Evolutionary conservation across 2,797 vertebrate species (phyloP).

Genomic region (Acanthurus leucopareius): DNA sequence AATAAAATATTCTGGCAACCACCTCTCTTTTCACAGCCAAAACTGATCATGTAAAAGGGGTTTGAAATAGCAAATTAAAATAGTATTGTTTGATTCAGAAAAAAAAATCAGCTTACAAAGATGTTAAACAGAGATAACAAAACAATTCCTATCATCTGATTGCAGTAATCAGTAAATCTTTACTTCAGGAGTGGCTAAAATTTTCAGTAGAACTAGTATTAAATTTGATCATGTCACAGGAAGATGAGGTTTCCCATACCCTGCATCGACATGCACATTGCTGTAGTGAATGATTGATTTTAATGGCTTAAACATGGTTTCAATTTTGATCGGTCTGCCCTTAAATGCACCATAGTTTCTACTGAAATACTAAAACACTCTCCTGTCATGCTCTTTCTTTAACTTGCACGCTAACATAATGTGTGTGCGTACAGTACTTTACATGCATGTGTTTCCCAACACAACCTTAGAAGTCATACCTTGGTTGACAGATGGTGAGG

Average conservation of each 20-base stretch:
- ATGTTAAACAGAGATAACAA: background rate
- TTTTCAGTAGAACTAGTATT: background rate
- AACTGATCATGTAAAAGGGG: no score
- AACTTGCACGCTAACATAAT: no score
- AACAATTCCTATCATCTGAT: background rate
- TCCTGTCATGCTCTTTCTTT: background rate
- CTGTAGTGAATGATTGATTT: background rate
- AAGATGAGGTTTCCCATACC: no score
- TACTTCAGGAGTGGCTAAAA: background rate
- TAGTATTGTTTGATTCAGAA: no score
- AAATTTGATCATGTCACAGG: background rate
- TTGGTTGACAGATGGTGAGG: constrained; percentile 52
- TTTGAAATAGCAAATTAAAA: no score
- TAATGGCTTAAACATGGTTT: background rate
- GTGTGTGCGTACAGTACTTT: background rate
- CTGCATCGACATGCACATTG: no score
- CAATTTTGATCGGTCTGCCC: no score
- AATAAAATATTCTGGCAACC: background rate
- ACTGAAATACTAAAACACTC: background rate
- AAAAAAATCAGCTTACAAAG: background rate
- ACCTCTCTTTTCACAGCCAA: background rate
- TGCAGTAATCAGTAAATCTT: background rate
- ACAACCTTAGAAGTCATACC: constrained; percentile 21
- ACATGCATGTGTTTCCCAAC: constrained; percentile 22
- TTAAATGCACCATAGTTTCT: no score